A percentile compares a stretch with the other conserved stretches of the same genome.
phyloP scores from a whole-genome alignment of 2,888 invertebrate species.

The Hemistola chrysoprasaria region DNA sequence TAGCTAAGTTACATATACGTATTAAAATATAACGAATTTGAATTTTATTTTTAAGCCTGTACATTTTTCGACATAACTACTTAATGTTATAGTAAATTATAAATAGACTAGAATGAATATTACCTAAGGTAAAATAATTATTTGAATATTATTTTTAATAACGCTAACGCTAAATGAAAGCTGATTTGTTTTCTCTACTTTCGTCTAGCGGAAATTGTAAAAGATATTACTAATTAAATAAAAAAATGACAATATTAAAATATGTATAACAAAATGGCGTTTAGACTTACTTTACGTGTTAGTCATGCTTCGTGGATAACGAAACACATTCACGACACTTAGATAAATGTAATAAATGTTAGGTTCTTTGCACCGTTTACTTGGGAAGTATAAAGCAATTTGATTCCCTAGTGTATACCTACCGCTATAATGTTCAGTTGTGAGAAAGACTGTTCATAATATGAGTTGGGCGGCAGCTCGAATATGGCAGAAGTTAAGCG shows the following conservation, averaged over 20 bases:
- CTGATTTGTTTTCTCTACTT: conserved; percentile 58
- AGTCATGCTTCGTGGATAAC: conserved; percentile 63
- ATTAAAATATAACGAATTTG: conserved; percentile 53
- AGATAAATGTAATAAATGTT: conserved; percentile 44
- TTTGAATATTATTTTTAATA: conserved; percentile 37
- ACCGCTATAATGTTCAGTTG: no score
- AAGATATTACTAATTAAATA: conserved; percentile 71
- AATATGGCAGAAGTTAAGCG: no score
- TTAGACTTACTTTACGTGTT: conserved; percentile 70
- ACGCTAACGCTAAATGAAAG: conserved; percentile 46
- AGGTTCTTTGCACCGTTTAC: conserved; percentile 52
- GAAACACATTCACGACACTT: conserved; percentile 56
- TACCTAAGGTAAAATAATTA: conserved; percentile 43
- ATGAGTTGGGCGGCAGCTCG: no score
- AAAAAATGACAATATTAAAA: conserved; percentile 80
- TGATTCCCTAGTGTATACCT: conserved; percentile 37
- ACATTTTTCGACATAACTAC: conserved; percentile 46
- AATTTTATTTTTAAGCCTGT: conserved; percentile 55
- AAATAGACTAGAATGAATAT: conserved; percentile 41
- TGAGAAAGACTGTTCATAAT: no score
- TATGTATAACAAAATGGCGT: conserved; percentile 67
- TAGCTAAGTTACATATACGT: conserved; percentile 41
- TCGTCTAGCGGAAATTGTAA: conserved; percentile 68
- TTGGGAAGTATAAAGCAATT: conserved; percentile 32
- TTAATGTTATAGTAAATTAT: conserved; percentile 36